Conservation (phyloP, 2,888 invertebrate species). For the Sphaerophoria taeniata region DNA sequence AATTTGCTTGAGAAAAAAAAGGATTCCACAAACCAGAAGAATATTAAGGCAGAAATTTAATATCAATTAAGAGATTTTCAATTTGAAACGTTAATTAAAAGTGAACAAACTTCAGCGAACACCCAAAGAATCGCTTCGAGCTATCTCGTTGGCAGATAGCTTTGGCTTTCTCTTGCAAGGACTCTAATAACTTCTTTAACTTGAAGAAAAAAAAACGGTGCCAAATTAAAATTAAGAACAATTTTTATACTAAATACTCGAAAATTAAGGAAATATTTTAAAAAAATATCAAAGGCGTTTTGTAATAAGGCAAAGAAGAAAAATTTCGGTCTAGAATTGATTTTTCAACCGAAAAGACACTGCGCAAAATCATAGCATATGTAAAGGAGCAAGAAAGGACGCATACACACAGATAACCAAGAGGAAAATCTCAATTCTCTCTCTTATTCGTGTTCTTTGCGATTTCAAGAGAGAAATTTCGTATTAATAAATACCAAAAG, state of each 20-base stretch:
- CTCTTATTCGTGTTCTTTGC: slow-evolving; percentile 10
- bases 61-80: slow-evolving; percentile 2
- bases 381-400: slow-evolving; percentile 2
- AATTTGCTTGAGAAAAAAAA: slow-evolving; percentile 11
- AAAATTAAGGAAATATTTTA: slow-evolving; percentile 1
- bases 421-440: slow-evolving; percentile 23
- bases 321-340: slow-evolving; percentile 52
- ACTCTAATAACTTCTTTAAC: slow-evolving; percentile 20
- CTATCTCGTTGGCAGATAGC: slow-evolving; percentile 50
- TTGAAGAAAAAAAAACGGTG: slow-evolving; percentile 37
- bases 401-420: not conserved
- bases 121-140: slow-evolving; percentile 51
- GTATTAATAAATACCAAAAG: slow-evolving; percentile 27
- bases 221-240: slow-evolving; percentile 36
- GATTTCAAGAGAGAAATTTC: slow-evolving; percentile 35
- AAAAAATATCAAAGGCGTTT: slow-evolving; percentile 16
- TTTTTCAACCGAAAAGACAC: slow-evolving; percentile 55
- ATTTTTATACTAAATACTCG: slow-evolving; percentile 1
- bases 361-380: slow-evolving; percentile 61
- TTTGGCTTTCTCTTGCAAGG: slow-evolving; percentile 28
- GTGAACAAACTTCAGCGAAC: slow-evolving; percentile 21
- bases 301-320: slow-evolving; percentile 33
- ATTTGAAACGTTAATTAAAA: not conserved
- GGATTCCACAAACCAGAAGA: not conserved
- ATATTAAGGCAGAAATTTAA: slow-evolving; percentile 6